A percentile compares a stretch with the other conserved stretches of the same genome.
Evolutionary conservation across 2,888 invertebrate genomes (phyloP).

Genomic region (Microctonus aethiopoides): DNA sequence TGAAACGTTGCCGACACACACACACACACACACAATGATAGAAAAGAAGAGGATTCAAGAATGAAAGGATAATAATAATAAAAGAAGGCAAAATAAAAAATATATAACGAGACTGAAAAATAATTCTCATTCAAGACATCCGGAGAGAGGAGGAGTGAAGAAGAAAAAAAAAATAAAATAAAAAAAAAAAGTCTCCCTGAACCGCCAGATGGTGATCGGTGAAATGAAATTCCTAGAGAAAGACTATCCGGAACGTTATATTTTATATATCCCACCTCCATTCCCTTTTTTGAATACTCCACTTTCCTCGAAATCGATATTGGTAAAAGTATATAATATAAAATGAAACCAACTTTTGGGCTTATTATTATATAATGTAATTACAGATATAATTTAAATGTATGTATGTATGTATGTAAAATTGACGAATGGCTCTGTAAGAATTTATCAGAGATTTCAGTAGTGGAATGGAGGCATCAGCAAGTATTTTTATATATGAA

Average conservation of each 20-base stretch:
- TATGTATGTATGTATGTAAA: neutral
- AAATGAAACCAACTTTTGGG: neutral
- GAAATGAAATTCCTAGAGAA: conserved; percentile 34
- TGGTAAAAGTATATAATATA: neutral
- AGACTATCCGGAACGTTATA: conserved; percentile 30
- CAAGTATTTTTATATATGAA: neutral
- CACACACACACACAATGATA: conserved; percentile 6
- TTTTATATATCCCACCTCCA: neutral
- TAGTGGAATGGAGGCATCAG: neutral
- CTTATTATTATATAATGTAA: too few relatives aligned
- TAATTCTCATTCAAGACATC: conserved; percentile 9
- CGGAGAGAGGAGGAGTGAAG: conserved; percentile 2
- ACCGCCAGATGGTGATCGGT: conserved; percentile 32
- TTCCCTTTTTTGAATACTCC: neutral
- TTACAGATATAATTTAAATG: too few relatives aligned
- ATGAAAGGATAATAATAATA: neutral
- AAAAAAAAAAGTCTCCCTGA: conserved; percentile 18
- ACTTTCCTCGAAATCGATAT: conserved; percentile 9
- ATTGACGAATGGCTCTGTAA: neutral
- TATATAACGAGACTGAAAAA: neutral
- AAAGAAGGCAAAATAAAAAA: conserved; percentile 15
- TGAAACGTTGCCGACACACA: conserved; percentile 1
- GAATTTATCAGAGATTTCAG: neutral
- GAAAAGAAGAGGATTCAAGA: conserved; percentile 11
- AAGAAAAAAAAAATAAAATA: neutral